A percentile compares a stretch with the other conserved stretches of the same genome.
phyloP scores from a whole-genome alignment of 2,888 invertebrate genomes.

The Pyrocoelia pectoralis region DNA sequence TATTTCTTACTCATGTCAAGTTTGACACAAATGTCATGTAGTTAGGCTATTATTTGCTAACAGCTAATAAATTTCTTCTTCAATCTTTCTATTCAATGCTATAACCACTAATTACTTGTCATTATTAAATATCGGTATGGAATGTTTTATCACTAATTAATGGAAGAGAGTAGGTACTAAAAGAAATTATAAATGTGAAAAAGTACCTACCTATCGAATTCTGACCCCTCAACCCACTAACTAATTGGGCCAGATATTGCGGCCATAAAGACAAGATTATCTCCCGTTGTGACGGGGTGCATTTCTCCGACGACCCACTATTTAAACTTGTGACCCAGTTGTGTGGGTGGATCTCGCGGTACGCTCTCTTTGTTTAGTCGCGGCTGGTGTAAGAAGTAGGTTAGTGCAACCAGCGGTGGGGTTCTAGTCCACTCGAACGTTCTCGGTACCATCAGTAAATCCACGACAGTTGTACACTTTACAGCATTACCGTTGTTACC shows the following conservation, averaged over 20 bases:
- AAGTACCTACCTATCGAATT: conserved; percentile 40
- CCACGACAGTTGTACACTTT: conserved; percentile 39
- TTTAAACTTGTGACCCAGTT: conserved; percentile 55
- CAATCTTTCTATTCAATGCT: too few species aligned
- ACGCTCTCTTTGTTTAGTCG: conserved; percentile 51
- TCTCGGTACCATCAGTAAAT: conserved; percentile 44
- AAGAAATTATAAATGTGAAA: conserved; percentile 20
- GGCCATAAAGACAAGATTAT: conserved; percentile 40
- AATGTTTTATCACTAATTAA: too few species aligned
- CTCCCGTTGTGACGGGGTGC: conserved; percentile 37
- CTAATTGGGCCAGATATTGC: conserved; percentile 46
- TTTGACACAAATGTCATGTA: conserved; percentile 18
- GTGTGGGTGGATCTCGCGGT: conserved; percentile 55
- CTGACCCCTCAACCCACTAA: conserved; percentile 43
- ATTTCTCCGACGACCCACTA: conserved; percentile 45
- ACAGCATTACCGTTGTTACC: conserved; percentile 47
- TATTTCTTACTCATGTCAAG: conserved; percentile 14
- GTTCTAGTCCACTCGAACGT: conserved; percentile 51
- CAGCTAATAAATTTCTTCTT: too few species aligned
- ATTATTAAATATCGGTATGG: too few species aligned
- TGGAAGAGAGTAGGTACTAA: neutral
- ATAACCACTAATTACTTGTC: too few species aligned
- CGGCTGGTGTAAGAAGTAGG: conserved; percentile 53
- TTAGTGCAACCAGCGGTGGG: conserved; percentile 56
- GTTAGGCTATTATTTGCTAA: neutral